phyloP scores from a whole-genome alignment of 2,797 vertebrate species.

The Myotis vivesi region DNA sequence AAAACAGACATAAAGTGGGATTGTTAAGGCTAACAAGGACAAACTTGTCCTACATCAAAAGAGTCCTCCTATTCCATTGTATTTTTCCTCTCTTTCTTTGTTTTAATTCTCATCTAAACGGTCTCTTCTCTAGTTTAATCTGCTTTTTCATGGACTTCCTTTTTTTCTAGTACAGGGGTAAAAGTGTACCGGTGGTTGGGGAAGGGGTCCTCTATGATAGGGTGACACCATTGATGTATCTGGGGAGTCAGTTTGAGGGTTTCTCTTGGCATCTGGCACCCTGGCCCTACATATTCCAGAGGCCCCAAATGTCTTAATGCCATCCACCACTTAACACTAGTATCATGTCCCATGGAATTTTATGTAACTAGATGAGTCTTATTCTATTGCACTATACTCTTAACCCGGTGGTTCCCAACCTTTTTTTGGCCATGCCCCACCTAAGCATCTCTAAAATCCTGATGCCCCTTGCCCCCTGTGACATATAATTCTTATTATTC shows the following conservation, averaged over 20 bases:
- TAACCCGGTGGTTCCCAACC: not conserved
- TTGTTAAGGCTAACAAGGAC: not conserved
- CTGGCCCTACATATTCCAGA: not conserved
- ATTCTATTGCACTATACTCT: not conserved
- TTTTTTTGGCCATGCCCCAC: too few species aligned
- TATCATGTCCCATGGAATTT: conserved; percentile 8
- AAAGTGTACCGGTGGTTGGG: not conserved
- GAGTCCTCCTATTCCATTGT: not conserved
- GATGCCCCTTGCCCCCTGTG: too few species aligned
- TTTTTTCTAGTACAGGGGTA: not conserved
- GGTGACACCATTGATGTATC: not conserved
- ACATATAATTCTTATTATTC: too few species aligned
- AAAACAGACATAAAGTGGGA: not conserved
- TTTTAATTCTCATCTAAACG: not conserved
- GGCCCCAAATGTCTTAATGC: not conserved
- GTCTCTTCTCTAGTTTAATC: not conserved
- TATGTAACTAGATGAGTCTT: not conserved
- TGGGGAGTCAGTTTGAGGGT: not conserved
- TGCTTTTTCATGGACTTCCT: not conserved
- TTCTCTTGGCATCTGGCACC: not conserved
- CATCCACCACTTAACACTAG: not conserved
- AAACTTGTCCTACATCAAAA: not conserved
- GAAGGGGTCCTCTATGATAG: not conserved
- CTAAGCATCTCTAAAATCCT: too few species aligned
- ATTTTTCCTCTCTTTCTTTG: not conserved